Base-by-base conservation (phyloP, 2,113 vertebrate genomes). In the Pelobates fuscus region DNA sequence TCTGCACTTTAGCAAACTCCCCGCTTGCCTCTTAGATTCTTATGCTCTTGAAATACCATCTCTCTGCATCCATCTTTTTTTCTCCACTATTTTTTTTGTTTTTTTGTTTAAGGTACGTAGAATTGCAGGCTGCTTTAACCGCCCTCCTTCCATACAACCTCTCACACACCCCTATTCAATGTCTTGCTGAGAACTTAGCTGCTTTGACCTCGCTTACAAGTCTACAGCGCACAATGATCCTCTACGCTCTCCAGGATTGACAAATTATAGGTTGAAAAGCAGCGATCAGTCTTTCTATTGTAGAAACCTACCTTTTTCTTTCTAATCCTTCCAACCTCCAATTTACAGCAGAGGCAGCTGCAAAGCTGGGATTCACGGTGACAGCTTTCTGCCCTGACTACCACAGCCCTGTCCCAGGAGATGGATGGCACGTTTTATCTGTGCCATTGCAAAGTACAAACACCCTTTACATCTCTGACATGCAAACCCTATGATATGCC, bases 171-270 rank as follows among this genome's bases (percentile, higher is more conserved):
- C 26, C 30, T 14, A 30, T 41, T 64, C 46, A 32, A 58, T 61
- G 41, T 61, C 73, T 77, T 77, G 73, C 73, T 61, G 73, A 60
- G 73, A 77, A 67, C 41, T 61, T 20, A 41, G 64, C 64, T 60
- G 77, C 52, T 81, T 83, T 84, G 86, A 88, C 89, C 87, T 86
- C 84, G 84, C 75, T 85, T 79, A 80, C 81, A 86, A 81, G 75
- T 54, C 14, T 66, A 77, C 77, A 86, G 84, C 82, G 78, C 84
- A 81, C 91, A 89, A 88, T 85, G 78, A 82, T 82, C 81, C 84
- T 87, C 80, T 43, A 23, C 65, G 24, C 23, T 10, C 49, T 64
- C 77, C 46, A 2, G 71, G 85, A 83, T 82, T 84, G 88, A 86
- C 83, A 87, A 85, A 88, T 84, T 80, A 81, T 79, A 49, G 84